Percentiles rank a stretch among this genome's conserved stretches.
Evolutionary conservation across 2,113 vertebrate species (phyloP).

Genomic region (Drymodes brunneopygia): DNA sequence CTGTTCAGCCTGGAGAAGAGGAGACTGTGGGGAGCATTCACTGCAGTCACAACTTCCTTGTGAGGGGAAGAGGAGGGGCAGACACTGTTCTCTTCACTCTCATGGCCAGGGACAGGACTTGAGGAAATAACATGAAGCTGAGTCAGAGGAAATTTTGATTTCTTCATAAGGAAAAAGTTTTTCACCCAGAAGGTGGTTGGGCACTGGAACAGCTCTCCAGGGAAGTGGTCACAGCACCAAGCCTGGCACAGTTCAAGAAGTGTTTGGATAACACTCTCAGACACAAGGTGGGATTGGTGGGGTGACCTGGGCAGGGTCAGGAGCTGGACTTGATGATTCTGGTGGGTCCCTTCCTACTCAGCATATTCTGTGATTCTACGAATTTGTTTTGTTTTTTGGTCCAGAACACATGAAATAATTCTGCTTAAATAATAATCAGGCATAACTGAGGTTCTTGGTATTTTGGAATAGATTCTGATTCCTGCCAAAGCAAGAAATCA

Average conservation of each 20-base stretch:
- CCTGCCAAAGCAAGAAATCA: neutral
- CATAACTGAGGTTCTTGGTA: neutral
- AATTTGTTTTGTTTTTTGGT: neutral
- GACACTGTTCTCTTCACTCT: neutral
- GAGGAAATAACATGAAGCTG: neutral
- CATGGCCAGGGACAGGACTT: fast-evolving
- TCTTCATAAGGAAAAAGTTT: neutral
- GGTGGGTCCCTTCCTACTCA: neutral
- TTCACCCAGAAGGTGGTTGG: neutral
- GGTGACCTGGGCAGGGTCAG: no score
- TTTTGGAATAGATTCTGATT: neutral
- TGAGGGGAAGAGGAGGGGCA: neutral
- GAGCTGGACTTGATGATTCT: neutral
- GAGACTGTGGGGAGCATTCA: neutral
- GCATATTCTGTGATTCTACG: neutral
- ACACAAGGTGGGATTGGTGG: neutral
- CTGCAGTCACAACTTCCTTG: fast-evolving
- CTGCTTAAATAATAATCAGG: neutral
- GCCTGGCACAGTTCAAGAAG: neutral
- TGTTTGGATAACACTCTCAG: neutral
- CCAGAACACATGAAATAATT: neutral
- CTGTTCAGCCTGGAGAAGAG: neutral
- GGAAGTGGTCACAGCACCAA: neutral
- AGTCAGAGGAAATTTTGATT: neutral
- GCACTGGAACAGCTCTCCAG: neutral